These are phyloP conservation scores for Psettodes erumei DNA, from an alignment of 2,113 vertebrate species.

Conservation along the genomic window DNA sequence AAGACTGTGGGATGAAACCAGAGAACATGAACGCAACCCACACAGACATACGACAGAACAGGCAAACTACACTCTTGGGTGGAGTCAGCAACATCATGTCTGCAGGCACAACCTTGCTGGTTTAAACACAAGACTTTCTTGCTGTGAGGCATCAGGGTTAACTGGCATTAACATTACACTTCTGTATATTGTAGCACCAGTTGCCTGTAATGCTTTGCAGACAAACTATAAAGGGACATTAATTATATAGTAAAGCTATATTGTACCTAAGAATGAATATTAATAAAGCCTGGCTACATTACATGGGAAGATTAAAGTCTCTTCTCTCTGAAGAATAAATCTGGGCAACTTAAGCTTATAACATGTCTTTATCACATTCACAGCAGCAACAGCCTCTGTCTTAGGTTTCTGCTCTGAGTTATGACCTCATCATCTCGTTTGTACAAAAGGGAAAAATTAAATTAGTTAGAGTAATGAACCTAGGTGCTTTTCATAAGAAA, in stretches of 20 bases:
- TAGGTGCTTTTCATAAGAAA: slow-evolving; percentile 74
- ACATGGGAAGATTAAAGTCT: slow-evolving; percentile 72
- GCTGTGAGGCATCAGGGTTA: slow-evolving; percentile 1
- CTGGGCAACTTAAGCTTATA: slow-evolving; percentile 78
- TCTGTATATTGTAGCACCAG: neutral
- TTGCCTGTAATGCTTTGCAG: slow-evolving; percentile 36
- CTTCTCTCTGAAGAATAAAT: slow-evolving; percentile 71
- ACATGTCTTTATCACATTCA: slow-evolving; percentile 79
- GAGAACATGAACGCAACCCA: neutral
- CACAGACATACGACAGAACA: neutral
- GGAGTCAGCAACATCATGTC: no score
- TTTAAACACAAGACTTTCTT: neutral
- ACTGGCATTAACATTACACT: slow-evolving; percentile 1
- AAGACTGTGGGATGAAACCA: neutral
- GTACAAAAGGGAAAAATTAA: slow-evolving; percentile 82
- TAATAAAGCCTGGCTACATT: slow-evolving; percentile 65
- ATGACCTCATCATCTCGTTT: slow-evolving; percentile 82
- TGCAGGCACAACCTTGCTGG: neutral
- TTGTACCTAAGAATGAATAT: slow-evolving; percentile 64
- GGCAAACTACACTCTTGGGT: neutral
- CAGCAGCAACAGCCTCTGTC: slow-evolving; percentile 71
- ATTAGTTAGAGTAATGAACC: slow-evolving; percentile 82
- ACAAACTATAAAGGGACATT: slow-evolving; percentile 40
- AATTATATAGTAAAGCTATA: slow-evolving; percentile 43
- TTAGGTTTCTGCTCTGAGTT: slow-evolving; percentile 73